Evolutionary conservation across 2,113 vertebrate genomes (phyloP), one percentile per base, ranked within the genome.

Genomic region (Hymenochirus boettgeri): DNA sequence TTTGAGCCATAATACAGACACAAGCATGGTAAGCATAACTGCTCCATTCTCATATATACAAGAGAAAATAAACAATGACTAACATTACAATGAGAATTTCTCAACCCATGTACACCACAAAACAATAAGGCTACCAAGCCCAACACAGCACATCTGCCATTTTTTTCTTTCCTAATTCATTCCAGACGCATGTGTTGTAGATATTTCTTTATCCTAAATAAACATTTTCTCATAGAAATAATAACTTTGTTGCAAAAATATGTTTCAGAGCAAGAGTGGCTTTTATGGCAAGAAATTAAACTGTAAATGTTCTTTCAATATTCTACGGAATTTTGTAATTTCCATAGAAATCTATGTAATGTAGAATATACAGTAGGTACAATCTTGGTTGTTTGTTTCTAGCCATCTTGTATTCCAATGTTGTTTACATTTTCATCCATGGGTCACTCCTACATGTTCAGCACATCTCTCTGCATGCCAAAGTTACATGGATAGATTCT

Each of bases 11-110:
- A 69, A 69, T 58, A 48, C 65, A 69, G 65, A 60, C 65, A 23
- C 56, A 69, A 47, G 51, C 65, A 59, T 69, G 65, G 65, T 60
- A 52, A 69, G 65, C 60, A 60, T 57, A 52, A 57, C 65, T 69
- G 59, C 60, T 69, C 57, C 46, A 53, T 69, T 69, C 65, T 60
- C 65, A 60, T 69, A 69, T 23, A 53, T 69, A 60, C 57, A 42
- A 69, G 65, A 48, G 65, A 69, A 57, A 69, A 69, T 53, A 69
- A 69, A 69, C 65, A 69, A 69, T 60, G 56, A 57, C 56, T 57
- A 52, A 69, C 65, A 52, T 69, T 69, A 69, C 65, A 69, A 69
- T 69, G 65, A 46, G 60, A 57, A 69, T 69, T 69, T 60, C 47
- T n/a, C 45, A 69, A 69, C 65, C 56, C 42, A 39, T 35, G 27